Percentiles rank a stretch among this genome's conserved stretches.
These are phyloP conservation scores for Elaphurus davidianus DNA, from an alignment of 2,113 vertebrate genomes.

Conservation along the genomic window DNA sequence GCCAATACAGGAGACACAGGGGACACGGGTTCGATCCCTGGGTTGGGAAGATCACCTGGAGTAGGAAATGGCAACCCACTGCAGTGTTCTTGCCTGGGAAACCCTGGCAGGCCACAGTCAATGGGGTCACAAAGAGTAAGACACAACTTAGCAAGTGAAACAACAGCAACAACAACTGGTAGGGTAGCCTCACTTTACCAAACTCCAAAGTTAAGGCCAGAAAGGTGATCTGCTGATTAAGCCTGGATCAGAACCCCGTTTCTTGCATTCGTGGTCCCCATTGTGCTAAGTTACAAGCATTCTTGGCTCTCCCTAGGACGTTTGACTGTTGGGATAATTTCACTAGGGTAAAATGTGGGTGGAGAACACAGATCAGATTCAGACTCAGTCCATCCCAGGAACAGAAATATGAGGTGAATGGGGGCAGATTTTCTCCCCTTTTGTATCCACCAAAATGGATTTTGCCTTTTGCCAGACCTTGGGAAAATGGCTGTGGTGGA, in stretches of 20 bases:
- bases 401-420: neutral
- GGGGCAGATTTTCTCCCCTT: neutral
- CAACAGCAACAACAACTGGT: neutral
- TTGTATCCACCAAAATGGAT: neutral
- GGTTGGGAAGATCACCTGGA: neutral
- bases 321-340: neutral
- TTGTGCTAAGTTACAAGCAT: neutral
- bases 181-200: neutral
- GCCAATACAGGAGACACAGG: neutral
- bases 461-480: neutral
- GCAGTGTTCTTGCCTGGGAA: neutral
- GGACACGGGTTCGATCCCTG: neutral
- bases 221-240: neutral
- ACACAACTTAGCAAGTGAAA: neutral
- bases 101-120: neutral
- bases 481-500: neutral
- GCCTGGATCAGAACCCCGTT: neutral
- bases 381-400: neutral
- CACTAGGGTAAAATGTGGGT: neutral
- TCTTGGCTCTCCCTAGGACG: neutral
- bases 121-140: neutral
- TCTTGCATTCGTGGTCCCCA: neutral
- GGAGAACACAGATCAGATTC: neutral
- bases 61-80: neutral
- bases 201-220: neutral